Evolutionary conservation across 2,797 vertebrate genomes (phyloP).

Genomic region (Onychomys arenicola): DNA sequence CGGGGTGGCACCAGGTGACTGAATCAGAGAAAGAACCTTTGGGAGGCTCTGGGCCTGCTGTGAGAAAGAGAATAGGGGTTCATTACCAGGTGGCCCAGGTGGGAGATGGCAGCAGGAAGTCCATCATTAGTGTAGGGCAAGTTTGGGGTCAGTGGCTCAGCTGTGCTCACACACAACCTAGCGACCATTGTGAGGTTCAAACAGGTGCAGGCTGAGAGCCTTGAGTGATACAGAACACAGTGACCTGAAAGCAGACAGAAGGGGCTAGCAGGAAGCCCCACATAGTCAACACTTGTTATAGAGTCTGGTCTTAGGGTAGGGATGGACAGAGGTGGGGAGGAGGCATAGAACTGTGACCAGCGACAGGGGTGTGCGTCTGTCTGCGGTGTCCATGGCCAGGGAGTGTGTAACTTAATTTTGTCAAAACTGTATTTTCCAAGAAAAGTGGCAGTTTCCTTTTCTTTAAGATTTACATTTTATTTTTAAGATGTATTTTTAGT

Average conservation of each 20-base stretch:
- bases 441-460: background rate
- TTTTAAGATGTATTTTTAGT: background rate
- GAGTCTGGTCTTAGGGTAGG: background rate
- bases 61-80: background rate
- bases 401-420: background rate
- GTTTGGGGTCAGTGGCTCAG: background rate
- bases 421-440: background rate
- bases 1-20: too few species aligned
- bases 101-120: too few species aligned
- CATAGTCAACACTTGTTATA: background rate
- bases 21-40: fast-evolving
- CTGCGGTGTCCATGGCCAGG: fast-evolving
- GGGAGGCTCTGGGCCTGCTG: background rate
- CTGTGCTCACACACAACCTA: background rate
- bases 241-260: background rate
- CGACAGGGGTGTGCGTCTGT: fast-evolving
- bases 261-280: background rate
- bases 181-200: background rate
- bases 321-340: background rate
- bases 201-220: background rate
- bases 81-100: background rate
- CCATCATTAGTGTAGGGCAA: background rate
- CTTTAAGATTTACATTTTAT: background rate
- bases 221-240: background rate
- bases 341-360: background rate